Percentiles rank a stretch among this genome's conserved stretches.
Evolutionary conservation across 2,113 vertebrate genomes (phyloP).

Genomic region (Benitochromis conjunctus): DNA sequence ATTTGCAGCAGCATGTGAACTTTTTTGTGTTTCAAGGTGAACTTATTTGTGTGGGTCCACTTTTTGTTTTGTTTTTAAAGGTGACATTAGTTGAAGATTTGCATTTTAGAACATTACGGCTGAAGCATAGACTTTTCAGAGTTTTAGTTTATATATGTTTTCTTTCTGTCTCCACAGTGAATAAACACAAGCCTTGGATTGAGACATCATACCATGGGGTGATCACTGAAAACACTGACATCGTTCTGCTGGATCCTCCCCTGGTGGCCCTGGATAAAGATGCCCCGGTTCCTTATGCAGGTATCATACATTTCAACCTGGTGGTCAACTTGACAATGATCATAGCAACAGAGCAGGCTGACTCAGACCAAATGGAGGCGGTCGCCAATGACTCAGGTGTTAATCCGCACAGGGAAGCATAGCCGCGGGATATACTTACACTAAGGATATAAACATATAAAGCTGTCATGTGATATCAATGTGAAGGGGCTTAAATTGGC

Average conservation of each 20-base stretch:
- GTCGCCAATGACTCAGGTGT: slow-evolving; percentile 6
- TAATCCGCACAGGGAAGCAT: not conserved
- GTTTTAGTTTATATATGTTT: not conserved
- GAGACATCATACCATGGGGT: slow-evolving; percentile 96
- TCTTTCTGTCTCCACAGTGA: slow-evolving; percentile 77
- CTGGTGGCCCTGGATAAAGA: slow-evolving; percentile 97
- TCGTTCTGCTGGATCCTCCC: slow-evolving; percentile 92
- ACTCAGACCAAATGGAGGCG: not conserved
- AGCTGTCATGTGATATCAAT: slow-evolving; percentile 17
- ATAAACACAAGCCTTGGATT: slow-evolving; percentile 98
- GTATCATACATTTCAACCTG: slow-evolving; percentile 62
- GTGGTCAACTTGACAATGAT: not conserved
- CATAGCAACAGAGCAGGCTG: not conserved
- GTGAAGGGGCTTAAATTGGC: slow-evolving; percentile 5
- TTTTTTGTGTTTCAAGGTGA: not conserved
- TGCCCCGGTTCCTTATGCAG: slow-evolving; percentile 92
- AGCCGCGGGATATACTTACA: slow-evolving; percentile 16
- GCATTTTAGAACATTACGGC: not conserved
- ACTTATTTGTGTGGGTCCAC: not conserved
- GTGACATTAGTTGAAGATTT: not conserved
- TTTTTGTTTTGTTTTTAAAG: not conserved
- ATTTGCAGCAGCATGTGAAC: not conserved
- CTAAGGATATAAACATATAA: not conserved
- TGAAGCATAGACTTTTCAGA: not conserved
- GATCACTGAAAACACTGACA: slow-evolving; percentile 92